Evolutionary conservation across 2,888 invertebrate genomes (phyloP), one percentile per base, ranked within the genome.

Genomic region (Hedychridium roseum): DNA sequence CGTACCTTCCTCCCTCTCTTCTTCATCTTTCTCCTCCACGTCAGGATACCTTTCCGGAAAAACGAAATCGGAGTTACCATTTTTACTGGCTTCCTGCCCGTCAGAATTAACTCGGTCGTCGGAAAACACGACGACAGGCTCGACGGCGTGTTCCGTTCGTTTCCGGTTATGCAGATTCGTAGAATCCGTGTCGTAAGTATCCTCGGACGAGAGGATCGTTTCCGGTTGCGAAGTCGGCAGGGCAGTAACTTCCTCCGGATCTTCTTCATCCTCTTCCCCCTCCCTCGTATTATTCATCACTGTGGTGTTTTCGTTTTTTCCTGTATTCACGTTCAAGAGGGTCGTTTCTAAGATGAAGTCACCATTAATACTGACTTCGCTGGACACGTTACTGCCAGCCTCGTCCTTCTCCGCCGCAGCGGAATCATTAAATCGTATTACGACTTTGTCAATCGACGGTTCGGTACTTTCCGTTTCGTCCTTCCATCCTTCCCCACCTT

Each of bases 271-370:
- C 2, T 50, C 37, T 26, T 44, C 39, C 12, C 16, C 17, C 6
- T 17, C n/a, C 26, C 41, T 26, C 41, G 26, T 20, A 18, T 15
- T 20, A 16, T 27, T 38, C 17, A 28, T 39, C 6, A 7, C 46
- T n/a, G 60, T 51, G 6, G 17, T 31, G 37, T 66, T 70, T 5
- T 41, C 41, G n/a, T 41, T 16, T 11, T 54, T 57, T 7, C 44
- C 60, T 0, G 61, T 60, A 50, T 68, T 68, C 1, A 71, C 54
- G 43, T 70, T 67, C 15, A 71, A 38, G n/a, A 71, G 48, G 5
- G 73, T 73, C 2, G 73, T 71, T 38, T 73, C 73, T 18, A 70
- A 34, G 4, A 75, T 63, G 23, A 72, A 64, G 43, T 73, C 73
- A 7, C 60, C 63, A 20, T 68, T 66, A 18, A 74, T 67, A 41